Evolutionary conservation across 2,113 vertebrate species (phyloP).

Genomic region (Amphilophus citrinellus): DNA sequence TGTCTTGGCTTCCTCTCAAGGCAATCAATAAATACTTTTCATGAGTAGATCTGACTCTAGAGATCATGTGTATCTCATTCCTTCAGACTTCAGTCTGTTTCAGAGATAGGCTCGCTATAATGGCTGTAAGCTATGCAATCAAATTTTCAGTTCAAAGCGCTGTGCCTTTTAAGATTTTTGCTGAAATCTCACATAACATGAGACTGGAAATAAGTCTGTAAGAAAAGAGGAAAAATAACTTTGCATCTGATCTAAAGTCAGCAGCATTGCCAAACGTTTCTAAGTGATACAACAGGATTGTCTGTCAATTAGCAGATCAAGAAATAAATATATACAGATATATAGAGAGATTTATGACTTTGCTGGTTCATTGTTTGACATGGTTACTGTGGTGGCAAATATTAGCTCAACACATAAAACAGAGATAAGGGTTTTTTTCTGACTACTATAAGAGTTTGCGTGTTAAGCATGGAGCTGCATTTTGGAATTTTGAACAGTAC

Average conservation of each 20-base stretch:
- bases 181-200: background rate
- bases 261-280: too few species aligned
- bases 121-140: slow-evolving; percentile 4
- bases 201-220: background rate
- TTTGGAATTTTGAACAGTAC: background rate
- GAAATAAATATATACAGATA: too few species aligned
- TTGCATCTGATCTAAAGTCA: too few species aligned
- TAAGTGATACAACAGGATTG: too few species aligned
- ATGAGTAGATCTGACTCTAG: slow-evolving; percentile 42
- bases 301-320: too few species aligned
- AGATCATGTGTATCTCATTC: slow-evolving; percentile 58
- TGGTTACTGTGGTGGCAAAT: too few species aligned
- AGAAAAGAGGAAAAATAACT: too few species aligned
- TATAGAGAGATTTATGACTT: too few species aligned
- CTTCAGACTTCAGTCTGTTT: slow-evolving; percentile 25
- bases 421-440: too few species aligned
- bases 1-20: slow-evolving; percentile 66
- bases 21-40: slow-evolving; percentile 62
- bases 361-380: too few species aligned
- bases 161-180: background rate
- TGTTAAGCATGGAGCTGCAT: background rate
- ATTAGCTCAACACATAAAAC: too few species aligned
- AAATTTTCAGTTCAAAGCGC: background rate
- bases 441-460: background rate
- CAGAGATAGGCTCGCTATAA: slow-evolving; percentile 20